These are phyloP conservation scores for Pithys albifrons DNA, from an alignment of 2,113 vertebrate species.

Conservation along the genomic window DNA sequence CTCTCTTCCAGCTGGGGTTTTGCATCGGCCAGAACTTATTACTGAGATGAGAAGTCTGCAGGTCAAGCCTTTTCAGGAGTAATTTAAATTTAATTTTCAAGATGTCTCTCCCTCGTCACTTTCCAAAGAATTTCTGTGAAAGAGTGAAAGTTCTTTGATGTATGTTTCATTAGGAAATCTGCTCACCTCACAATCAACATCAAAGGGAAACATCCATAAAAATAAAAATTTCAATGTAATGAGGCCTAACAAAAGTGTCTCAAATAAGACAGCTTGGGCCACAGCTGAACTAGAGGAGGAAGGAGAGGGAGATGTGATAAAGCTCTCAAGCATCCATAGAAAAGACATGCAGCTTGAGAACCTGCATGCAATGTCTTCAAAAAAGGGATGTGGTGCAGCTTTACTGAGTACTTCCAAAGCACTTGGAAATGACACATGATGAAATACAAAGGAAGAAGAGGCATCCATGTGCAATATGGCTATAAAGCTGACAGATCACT, in stretches of 20 bases:
- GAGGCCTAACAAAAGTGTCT: neutral
- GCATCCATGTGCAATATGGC: neutral
- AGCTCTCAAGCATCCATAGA: neutral
- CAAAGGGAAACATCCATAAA: constrained; percentile 24
- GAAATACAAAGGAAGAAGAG: neutral
- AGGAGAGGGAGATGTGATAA: neutral
- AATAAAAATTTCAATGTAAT: constrained; percentile 16
- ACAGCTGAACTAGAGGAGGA: neutral
- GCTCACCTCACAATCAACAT: neutral
- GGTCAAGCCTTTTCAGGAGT: neutral
- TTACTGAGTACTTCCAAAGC: neutral
- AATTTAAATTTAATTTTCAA: constrained; percentile 43
- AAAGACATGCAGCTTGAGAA: neutral
- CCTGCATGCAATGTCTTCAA: neutral
- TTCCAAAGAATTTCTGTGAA: neutral
- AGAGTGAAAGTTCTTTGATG: constrained; percentile 33
- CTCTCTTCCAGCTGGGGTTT: constrained; percentile 24
- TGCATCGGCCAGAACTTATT: neutral
- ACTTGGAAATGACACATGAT: neutral
- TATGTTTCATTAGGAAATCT: constrained; percentile 2
- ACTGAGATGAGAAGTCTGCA: neutral
- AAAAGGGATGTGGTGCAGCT: neutral
- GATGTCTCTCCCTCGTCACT: neutral
- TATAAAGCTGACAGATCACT: neutral
- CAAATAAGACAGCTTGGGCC: neutral